A percentile compares a stretch with the other conserved stretches of the same genome.
phyloP scores from a whole-genome alignment of 1,140 invertebrate species.

The Zeugodacus cucurbitae region DNA sequence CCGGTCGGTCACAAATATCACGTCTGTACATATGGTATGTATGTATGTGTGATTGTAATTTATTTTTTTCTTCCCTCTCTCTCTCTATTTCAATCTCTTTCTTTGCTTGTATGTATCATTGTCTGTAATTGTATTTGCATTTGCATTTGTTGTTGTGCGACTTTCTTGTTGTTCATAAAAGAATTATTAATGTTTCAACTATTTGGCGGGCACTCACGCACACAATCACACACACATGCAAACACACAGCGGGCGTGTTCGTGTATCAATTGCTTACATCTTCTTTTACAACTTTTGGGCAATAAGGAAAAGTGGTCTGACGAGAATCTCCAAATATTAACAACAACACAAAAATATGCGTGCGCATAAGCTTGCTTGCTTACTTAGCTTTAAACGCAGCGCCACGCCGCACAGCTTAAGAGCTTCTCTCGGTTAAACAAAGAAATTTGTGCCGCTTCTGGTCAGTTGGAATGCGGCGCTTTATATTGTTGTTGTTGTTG shows the following conservation, averaged over 20 bases:
- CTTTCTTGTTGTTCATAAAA: conserved; percentile 30
- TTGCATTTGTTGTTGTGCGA: not conserved
- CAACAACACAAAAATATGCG: not conserved
- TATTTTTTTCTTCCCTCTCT: no score
- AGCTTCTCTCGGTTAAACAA: not conserved
- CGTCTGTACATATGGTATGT: not conserved
- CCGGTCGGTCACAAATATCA: conserved; percentile 34
- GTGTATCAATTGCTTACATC: conserved; percentile 12
- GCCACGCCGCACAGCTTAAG: no score
- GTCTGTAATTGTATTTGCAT: not conserved
- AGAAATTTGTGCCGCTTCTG: not conserved
- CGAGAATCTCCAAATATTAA: conserved; percentile 11
- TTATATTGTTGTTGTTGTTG: not conserved
- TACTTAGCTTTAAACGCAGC: not conserved
- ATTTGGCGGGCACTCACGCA: not conserved
- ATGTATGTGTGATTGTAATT: no score
- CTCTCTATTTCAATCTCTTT: not conserved
- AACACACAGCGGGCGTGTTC: not conserved
- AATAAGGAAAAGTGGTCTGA: conserved; percentile 15
- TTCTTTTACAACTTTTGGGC: not conserved
- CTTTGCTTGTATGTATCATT: not conserved
- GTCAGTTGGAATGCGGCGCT: not conserved
- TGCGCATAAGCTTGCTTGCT: not conserved
- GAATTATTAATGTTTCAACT: conserved; percentile 30
- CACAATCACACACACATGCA: not conserved